A percentile compares a stretch with the other conserved stretches of the same genome.
These are phyloP conservation scores for Melinaea menophilus DNA, from an alignment of 2,888 invertebrate genomes.

Conservation along the genomic window DNA sequence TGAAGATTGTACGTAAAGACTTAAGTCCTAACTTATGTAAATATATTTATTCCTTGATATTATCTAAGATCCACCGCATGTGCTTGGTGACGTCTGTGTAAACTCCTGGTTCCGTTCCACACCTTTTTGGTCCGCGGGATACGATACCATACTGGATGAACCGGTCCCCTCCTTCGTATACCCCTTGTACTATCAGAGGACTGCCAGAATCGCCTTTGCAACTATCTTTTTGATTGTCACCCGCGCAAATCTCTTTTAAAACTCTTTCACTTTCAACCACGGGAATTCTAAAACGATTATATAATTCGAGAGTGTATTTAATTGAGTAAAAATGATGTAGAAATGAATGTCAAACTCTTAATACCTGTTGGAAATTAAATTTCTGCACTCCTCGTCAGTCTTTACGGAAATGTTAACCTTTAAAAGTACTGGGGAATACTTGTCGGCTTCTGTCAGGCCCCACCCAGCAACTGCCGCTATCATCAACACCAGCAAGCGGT, in stretches of 20 bases:
- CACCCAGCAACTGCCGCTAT: slow-evolving; percentile 24
- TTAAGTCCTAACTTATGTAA: too few species aligned
- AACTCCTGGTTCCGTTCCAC: slow-evolving; percentile 58
- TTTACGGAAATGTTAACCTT: slow-evolving; percentile 24
- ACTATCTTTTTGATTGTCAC: slow-evolving; percentile 73
- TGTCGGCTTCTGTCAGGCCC: slow-evolving; percentile 20
- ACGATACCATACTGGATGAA: slow-evolving; percentile 44
- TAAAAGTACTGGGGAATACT: slow-evolving; percentile 1
- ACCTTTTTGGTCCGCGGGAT: slow-evolving; percentile 36
- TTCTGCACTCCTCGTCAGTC: slow-evolving; percentile 7
- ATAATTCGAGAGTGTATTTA: not conserved
- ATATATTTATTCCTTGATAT: slow-evolving; percentile 30
- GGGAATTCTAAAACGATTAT: slow-evolving; percentile 5
- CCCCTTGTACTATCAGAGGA: slow-evolving; percentile 66
- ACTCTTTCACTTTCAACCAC: not conserved
- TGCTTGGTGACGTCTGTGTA: slow-evolving; percentile 60
- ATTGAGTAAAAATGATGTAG: not conserved
- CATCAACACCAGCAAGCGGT: slow-evolving; percentile 6
- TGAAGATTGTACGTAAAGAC: too few species aligned
- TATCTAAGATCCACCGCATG: slow-evolving; percentile 57
- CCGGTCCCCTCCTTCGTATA: slow-evolving; percentile 18
- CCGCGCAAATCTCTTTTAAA: slow-evolving; percentile 50
- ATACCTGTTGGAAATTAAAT: slow-evolving; percentile 17
- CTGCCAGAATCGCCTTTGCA: slow-evolving; percentile 83
- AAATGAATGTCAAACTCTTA: not conserved